A percentile compares a stretch with the other conserved stretches of the same genome.
Evolutionary conservation across 2,113 vertebrate genomes (phyloP).

Genomic region (Zosterops pallidus): DNA sequence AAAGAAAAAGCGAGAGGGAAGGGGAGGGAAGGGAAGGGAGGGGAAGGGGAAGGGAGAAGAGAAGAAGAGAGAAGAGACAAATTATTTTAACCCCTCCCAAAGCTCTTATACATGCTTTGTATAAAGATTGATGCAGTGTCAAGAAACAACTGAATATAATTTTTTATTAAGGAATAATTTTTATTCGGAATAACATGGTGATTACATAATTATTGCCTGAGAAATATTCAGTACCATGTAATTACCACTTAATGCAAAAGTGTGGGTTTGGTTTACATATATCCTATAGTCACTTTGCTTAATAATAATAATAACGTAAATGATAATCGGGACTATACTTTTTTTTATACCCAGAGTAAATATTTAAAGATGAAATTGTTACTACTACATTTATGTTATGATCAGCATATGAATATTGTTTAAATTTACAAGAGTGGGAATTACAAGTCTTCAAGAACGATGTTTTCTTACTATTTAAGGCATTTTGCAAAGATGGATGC

Average conservation of each 20-base stretch:
- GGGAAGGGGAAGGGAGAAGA: background rate
- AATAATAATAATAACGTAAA: background rate
- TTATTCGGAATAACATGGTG: background rate
- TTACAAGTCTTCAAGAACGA: background rate
- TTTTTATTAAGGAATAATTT: background rate
- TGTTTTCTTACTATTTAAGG: background rate
- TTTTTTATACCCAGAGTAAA: background rate
- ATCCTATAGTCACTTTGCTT: background rate
- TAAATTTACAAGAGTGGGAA: background rate
- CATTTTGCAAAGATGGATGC: background rate
- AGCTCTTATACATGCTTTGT: background rate
- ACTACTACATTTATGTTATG: background rate
- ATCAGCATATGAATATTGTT: background rate
- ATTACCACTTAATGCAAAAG: constrained; percentile 19
- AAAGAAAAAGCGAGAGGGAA: background rate
- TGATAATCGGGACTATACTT: background rate
- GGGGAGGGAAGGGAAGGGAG: too few relatives aligned
- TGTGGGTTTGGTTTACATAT: background rate
- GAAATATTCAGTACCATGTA: constrained; percentile 21
- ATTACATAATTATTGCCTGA: constrained; percentile 22
- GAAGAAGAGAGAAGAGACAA: background rate
- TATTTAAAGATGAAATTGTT: background rate
- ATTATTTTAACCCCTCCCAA: background rate
- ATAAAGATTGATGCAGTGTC: background rate
- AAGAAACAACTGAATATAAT: constrained; percentile 7